These are phyloP conservation scores for Clavelina lepadiformis DNA, from an alignment of 23 tunicate genomes.

Conservation along the genomic window DNA sequence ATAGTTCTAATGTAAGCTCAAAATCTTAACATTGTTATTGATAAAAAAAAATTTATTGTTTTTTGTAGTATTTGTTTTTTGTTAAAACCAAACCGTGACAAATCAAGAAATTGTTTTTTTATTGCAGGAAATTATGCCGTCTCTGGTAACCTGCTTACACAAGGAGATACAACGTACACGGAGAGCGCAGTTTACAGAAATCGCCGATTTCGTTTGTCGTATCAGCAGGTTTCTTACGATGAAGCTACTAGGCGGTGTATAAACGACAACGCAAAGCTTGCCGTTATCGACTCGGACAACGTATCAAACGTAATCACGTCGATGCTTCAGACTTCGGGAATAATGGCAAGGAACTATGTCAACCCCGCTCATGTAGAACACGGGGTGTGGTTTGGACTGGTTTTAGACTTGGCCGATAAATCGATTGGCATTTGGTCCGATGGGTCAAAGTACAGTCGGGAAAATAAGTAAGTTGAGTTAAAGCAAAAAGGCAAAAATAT, in stretches of 20 bases:
- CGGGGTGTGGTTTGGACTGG: constrained; percentile 29
- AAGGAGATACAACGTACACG: neutral
- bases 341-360: neutral
- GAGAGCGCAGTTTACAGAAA: neutral
- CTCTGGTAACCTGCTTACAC: too few species aligned
- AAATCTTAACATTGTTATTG: neutral
- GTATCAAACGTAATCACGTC: neutral
- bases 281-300: constrained; percentile 12
- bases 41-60: neutral
- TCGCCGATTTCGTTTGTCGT: constrained; percentile 17
- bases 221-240: neutral
- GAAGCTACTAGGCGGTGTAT: constrained; percentile 1
- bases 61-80: neutral
- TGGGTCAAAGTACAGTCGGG: neutral
- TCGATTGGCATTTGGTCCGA: constrained; percentile 15
- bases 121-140: too few species aligned
- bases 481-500: too few species aligned
- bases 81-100: too few species aligned
- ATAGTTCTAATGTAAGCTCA: too few species aligned
- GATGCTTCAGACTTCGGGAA: neutral
- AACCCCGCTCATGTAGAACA: neutral
- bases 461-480: constrained; percentile 4
- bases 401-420: neutral
- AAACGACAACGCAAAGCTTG: constrained; percentile 9
- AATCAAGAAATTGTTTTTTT: too few species aligned